Percentiles rank a stretch among this genome's conserved stretches.
These are phyloP conservation scores for Gobionotothen gibberifrons DNA, from an alignment of 2,797 vertebrate genomes.

Conservation along the genomic window DNA sequence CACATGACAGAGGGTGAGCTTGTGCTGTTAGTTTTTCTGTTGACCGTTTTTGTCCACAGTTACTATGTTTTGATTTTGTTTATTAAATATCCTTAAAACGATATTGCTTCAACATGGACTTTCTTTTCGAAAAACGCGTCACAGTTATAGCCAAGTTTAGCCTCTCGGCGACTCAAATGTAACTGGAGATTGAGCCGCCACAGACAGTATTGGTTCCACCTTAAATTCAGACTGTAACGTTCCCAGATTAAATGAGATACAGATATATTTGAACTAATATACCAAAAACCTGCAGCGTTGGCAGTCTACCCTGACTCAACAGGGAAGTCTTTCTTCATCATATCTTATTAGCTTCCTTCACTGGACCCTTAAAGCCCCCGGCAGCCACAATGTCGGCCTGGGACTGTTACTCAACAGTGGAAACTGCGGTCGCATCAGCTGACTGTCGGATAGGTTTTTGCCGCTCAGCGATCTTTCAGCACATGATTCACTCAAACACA, in stretches of 20 bases:
- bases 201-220: background rate
- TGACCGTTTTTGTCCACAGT: no score
- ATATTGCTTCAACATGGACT: no score
- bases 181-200: no score
- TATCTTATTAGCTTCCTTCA: constrained; percentile 23
- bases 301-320: constrained; percentile 15
- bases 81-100: no score
- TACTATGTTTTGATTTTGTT: no score
- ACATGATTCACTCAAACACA: constrained; percentile 75
- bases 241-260: background rate
- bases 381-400: constrained; percentile 31
- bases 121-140: no score
- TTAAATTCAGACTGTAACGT: constrained; percentile 4
- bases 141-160: no score
- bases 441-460: constrained; percentile 73
- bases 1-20: no score
- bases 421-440: constrained; percentile 74
- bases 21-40: no score
- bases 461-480: constrained; percentile 67
- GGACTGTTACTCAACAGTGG: constrained; percentile 59
- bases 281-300: constrained; percentile 9
- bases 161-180: no score
- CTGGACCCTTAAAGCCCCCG: constrained; percentile 23
- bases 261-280: background rate
- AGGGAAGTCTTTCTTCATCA: constrained; percentile 6